A percentile compares a stretch with the other conserved stretches of the same genome.
Conservation (phyloP, 2,888 invertebrate species). For the Lampropteryx suffumata region DNA sequence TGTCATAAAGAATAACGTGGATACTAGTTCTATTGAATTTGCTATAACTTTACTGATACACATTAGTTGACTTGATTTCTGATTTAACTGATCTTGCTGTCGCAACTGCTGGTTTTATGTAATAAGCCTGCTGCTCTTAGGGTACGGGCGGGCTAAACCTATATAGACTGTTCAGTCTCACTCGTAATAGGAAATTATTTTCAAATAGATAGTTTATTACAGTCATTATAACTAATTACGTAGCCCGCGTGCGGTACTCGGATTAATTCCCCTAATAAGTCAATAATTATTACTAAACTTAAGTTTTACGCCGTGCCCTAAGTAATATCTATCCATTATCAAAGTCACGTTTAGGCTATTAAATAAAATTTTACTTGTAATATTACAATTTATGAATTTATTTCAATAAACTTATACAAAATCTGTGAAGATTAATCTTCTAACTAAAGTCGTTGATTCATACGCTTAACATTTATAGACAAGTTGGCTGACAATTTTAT, state of each 20-base stretch:
- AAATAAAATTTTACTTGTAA: conserved; percentile 25
- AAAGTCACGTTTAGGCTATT: conserved; percentile 15
- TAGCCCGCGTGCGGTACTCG: conserved; percentile 2
- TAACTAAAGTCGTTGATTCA: no score
- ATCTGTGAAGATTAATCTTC: no score
- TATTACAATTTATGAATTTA: conserved; percentile 37
- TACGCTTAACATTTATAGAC: no score
- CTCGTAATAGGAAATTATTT: background rate
- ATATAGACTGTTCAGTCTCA: background rate
- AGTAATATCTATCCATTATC: conserved; percentile 13
- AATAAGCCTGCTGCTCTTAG: no score
- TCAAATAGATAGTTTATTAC: background rate
- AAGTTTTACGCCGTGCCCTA: conserved; percentile 11
- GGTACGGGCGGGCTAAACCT: background rate
- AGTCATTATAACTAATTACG: conserved; percentile 8
- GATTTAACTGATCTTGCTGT: no score
- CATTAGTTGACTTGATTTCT: no score
- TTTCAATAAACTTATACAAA: conserved; percentile 34
- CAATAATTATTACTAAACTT: conserved; percentile 12
- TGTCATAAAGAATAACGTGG: no score
- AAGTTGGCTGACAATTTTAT: no score
- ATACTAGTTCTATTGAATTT: no score
- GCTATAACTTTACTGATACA: no score
- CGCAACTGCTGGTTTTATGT: no score
- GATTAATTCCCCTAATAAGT: conserved; percentile 17